Conservation (phyloP, 2,888 invertebrate genomes). For the Drosophila conformis region DNA sequence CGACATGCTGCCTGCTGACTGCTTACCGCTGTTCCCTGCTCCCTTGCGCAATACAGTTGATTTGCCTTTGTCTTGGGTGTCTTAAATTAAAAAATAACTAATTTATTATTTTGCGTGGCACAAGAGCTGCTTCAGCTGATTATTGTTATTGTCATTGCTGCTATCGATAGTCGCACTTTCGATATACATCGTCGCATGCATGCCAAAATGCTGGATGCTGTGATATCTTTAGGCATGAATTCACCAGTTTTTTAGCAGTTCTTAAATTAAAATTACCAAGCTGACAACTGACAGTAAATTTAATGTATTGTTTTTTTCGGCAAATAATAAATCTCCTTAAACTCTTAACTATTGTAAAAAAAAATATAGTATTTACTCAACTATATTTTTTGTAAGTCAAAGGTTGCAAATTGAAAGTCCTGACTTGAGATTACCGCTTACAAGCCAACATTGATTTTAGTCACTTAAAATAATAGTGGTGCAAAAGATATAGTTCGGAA, state of each 20-base stretch:
- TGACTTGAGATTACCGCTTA: background rate
- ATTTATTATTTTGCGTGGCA: slow-evolving; percentile 74
- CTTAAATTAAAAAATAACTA: slow-evolving; percentile 51
- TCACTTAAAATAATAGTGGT: background rate
- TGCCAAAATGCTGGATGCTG: slow-evolving; percentile 42
- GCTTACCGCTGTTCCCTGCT: slow-evolving; percentile 20
- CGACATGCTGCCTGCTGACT: slow-evolving; percentile 86
- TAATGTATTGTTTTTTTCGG: background rate
- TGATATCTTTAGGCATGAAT: background rate
- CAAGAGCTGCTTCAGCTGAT: slow-evolving; percentile 74
- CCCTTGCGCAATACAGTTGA: slow-evolving; percentile 17
- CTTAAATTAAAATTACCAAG: background rate
- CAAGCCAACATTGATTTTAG: background rate
- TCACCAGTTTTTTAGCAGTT: background rate
- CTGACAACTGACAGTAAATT: background rate
- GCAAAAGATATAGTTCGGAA: background rate
- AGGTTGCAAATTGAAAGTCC: background rate
- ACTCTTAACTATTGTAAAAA: background rate
- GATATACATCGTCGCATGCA: slow-evolving; percentile 27
- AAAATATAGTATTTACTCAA: background rate
- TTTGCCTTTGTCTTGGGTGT: slow-evolving; percentile 23
- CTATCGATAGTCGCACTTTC: slow-evolving; percentile 42
- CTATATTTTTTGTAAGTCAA: background rate
- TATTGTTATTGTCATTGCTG: slow-evolving; percentile 71
- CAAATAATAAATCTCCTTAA: background rate